phyloP scores from a whole-genome alignment of 2,888 invertebrate species.

The Heliconius ethilla region DNA sequence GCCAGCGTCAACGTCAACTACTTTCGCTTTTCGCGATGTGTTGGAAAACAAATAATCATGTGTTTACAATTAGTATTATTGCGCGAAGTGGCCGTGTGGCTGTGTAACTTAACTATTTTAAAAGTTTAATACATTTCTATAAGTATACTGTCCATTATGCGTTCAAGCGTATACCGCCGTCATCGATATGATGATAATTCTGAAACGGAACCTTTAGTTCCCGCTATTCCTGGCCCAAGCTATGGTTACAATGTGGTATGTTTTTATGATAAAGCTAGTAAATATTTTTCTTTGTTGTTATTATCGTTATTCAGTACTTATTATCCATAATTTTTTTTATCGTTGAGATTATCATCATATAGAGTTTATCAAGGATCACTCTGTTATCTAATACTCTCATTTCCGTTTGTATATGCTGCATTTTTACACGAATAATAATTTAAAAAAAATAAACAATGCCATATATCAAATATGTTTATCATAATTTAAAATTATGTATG shows the following conservation, averaged over 20 bases:
- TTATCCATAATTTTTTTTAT: not conserved
- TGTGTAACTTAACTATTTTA: not conserved
- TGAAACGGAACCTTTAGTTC: slow-evolving; percentile 66
- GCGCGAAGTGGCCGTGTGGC: not conserved
- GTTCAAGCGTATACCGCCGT: slow-evolving; percentile 61
- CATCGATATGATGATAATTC: slow-evolving; percentile 52
- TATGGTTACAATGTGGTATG: slow-evolving; percentile 60
- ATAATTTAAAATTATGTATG: not conserved
- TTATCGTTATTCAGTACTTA: not conserved
- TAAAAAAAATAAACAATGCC: not conserved
- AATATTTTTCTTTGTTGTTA: not conserved
- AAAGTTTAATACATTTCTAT: slow-evolving; percentile 11
- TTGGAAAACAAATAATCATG: slow-evolving; percentile 21
- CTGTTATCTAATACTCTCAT: not conserved
- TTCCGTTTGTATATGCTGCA: too few species aligned
- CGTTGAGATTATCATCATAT: not conserved
- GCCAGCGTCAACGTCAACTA: too few species aligned
- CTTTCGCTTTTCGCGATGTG: slow-evolving; percentile 12
- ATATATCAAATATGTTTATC: not conserved
- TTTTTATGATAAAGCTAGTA: not conserved
- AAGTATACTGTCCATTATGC: slow-evolving; percentile 57
- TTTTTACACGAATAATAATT: not conserved
- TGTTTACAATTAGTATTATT: slow-evolving; percentile 6
- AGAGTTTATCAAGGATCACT: not conserved
- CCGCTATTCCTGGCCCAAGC: slow-evolving; percentile 54